These are phyloP conservation scores for Coenonympha glycerion DNA, from an alignment of 2,888 invertebrate genomes.

Conservation along the genomic window DNA sequence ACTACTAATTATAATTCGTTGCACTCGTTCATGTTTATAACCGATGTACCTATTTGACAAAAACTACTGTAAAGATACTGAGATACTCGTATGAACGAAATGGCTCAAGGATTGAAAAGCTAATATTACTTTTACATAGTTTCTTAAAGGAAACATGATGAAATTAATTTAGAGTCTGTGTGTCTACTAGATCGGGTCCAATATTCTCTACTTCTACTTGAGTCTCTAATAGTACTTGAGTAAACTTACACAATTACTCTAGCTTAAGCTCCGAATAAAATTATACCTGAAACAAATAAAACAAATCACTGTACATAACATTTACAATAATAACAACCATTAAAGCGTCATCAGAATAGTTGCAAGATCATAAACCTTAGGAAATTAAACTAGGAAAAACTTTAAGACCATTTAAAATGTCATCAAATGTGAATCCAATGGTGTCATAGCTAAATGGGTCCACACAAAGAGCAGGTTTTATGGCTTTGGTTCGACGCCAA, in stretches of 20 bases:
- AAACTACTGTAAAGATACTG: no score
- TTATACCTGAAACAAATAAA: slow-evolving; percentile 23
- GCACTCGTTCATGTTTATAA: no score
- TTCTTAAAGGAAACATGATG: no score
- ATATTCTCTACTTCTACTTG: not conserved
- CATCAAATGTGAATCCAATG: slow-evolving; percentile 39
- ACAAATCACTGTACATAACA: slow-evolving; percentile 5
- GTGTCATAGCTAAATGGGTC: slow-evolving; percentile 23
- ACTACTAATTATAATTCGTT: no score
- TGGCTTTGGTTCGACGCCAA: slow-evolving; percentile 34
- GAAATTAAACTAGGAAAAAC: slow-evolving; percentile 28
- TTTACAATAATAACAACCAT: slow-evolving; percentile 14
- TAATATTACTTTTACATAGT: no score
- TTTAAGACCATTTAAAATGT: slow-evolving; percentile 36
- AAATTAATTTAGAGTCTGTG: no score
- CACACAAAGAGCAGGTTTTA: slow-evolving; percentile 41
- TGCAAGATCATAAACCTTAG: slow-evolving; percentile 18
- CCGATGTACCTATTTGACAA: no score
- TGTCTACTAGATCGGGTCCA: no score
- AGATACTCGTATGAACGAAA: no score
- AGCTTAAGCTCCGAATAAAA: not conserved
- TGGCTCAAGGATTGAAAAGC: no score
- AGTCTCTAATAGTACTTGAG: not conserved
- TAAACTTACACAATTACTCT: not conserved
- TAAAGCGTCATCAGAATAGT: slow-evolving; percentile 10